A percentile compares a stretch with the other conserved stretches of the same genome.
These are phyloP conservation scores for Drosophila azteca DNA, from an alignment of 1,140 invertebrate species.

Conservation along the genomic window DNA sequence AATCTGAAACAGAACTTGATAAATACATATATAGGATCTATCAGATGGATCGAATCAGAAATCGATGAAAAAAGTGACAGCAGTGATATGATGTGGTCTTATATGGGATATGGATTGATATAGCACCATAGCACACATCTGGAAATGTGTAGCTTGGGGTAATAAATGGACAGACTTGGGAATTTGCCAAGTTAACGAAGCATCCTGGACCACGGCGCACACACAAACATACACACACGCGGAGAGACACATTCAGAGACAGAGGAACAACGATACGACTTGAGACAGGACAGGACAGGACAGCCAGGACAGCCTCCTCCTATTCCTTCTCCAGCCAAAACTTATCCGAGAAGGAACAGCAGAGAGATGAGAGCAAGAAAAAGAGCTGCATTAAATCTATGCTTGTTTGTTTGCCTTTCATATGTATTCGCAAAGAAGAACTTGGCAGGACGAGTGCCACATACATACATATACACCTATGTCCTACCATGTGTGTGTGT, in stretches of 20 bases:
- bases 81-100: too few relatives aligned
- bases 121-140: slow-evolving; percentile 15
- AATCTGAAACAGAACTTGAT: too few relatives aligned
- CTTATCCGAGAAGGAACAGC: background rate
- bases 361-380: slow-evolving; percentile 13
- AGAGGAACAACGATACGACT: slow-evolving; percentile 33
- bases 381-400: slow-evolving; percentile 75
- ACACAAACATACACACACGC: too few relatives aligned
- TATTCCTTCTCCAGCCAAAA: background rate
- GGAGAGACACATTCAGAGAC: slow-evolving; percentile 15
- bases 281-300: slow-evolving; percentile 15
- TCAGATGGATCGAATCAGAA: too few relatives aligned
- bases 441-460: slow-evolving; percentile 54
- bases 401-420: slow-evolving; percentile 75
- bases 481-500: slow-evolving; percentile 12
- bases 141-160: slow-evolving; percentile 30
- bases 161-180: slow-evolving; percentile 27
- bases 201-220: slow-evolving; percentile 31
- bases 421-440: slow-evolving; percentile 73
- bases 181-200: slow-evolving; percentile 52
- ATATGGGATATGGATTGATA: slow-evolving; percentile 24
- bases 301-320: background rate
- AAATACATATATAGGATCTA: too few relatives aligned
- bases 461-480: slow-evolving; percentile 54
- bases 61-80: too few relatives aligned